Conservation (phyloP, 2,797 vertebrate species). For the Buphagus erythrorhynchus region DNA sequence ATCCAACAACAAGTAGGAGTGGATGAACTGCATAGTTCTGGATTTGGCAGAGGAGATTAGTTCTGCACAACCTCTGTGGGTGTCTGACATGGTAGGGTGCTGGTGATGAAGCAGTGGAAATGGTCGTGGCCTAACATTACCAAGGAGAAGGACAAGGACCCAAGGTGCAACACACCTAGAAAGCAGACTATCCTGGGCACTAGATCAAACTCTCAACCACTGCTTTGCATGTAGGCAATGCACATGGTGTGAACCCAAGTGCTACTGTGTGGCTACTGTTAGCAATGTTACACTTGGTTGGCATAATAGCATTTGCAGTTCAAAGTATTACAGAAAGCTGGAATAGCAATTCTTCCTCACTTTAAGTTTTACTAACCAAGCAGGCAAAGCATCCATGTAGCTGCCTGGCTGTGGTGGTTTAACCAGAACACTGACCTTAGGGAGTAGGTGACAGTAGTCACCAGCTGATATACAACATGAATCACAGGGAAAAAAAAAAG, state of each 20-base stretch:
- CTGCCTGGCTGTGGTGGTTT: background rate
- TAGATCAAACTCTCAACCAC: background rate
- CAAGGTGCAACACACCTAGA: background rate
- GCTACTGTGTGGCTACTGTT: background rate
- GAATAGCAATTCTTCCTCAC: background rate
- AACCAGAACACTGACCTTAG: background rate
- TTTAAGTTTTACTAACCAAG: background rate
- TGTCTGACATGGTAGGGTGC: background rate
- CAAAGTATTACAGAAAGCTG: background rate
- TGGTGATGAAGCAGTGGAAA: background rate
- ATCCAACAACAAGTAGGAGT: background rate
- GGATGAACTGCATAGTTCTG: background rate
- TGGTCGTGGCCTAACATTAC: background rate
- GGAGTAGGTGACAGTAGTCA: background rate
- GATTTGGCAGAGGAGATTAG: background rate
- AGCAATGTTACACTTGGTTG: background rate
- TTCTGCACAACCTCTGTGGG: background rate
- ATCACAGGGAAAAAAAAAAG: background rate
- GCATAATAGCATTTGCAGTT: background rate
- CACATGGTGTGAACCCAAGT: background rate
- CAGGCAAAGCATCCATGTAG: background rate
- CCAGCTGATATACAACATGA: background rate
- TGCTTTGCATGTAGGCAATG: background rate
- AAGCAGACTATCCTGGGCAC: background rate
- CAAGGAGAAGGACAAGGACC: background rate